Evolutionary conservation across 2,888 invertebrate species (phyloP).

Genomic region (Abrostola tripartita): DNA sequence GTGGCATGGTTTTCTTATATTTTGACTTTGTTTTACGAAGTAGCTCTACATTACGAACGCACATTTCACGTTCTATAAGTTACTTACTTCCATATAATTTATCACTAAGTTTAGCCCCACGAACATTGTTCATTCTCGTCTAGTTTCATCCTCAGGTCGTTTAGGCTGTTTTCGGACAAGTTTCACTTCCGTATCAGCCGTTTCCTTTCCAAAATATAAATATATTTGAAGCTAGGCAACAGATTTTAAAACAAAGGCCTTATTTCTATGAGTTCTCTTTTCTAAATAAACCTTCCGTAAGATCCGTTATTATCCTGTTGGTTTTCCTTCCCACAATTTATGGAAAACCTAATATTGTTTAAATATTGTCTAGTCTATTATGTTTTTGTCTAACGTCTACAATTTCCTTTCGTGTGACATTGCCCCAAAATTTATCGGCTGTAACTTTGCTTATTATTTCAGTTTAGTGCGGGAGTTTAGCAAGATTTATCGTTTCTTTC

Average conservation of each 20-base stretch:
- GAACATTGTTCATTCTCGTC: no score
- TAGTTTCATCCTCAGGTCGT: no score
- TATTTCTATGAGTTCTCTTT: background rate
- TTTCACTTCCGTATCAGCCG: background rate
- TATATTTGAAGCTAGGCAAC: background rate
- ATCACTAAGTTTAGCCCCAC: no score
- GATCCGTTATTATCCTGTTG: conserved; percentile 1
- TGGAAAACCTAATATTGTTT: conserved; percentile 21
- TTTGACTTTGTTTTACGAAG: no score
- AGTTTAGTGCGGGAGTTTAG: conserved; percentile 23
- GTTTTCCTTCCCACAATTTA: conserved; percentile 13
- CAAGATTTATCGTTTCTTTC: conserved; percentile 26
- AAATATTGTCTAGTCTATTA: conserved; percentile 25
- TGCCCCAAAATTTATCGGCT: conserved; percentile 22
- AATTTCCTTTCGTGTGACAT: conserved; percentile 38
- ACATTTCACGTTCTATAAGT: no score
- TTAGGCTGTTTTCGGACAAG: conserved; percentile 1
- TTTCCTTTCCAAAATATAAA: background rate
- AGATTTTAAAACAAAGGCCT: background rate
- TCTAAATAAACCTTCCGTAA: background rate
- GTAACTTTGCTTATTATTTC: conserved; percentile 21
- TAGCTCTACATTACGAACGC: no score
- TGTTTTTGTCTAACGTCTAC: conserved; percentile 26
- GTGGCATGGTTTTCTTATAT: no score
- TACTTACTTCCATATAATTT: no score